A percentile compares a stretch with the other conserved stretches of the same genome.
phyloP scores from a whole-genome alignment of 1,140 invertebrate species.

The Heterodera carotae region DNA sequence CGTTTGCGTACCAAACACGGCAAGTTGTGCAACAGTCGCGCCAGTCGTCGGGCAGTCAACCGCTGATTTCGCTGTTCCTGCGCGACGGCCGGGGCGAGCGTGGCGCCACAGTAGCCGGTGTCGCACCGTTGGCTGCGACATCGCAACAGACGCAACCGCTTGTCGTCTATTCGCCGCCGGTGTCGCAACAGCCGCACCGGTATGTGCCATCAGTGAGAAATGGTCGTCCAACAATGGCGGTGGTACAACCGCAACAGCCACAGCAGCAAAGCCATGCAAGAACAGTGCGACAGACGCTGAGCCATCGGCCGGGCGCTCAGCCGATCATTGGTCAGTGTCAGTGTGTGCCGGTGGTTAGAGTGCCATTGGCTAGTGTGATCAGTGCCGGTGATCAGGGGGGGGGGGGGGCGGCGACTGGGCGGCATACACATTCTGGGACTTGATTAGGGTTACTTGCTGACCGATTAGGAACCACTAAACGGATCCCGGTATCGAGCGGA shows the following conservation, averaged over 20 bases:
- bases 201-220: neutral
- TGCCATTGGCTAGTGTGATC: neutral
- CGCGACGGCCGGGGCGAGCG: neutral
- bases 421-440: no score
- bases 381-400: neutral
- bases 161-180: neutral
- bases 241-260: neutral
- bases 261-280: neutral
- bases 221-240: neutral
- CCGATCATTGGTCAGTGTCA: neutral
- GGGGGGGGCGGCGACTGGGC: no score
- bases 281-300: slow-evolving; percentile 2
- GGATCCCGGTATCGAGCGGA: no score
- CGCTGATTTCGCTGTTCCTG: neutral
- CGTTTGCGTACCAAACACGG: neutral
- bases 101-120: neutral
- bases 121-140: neutral
- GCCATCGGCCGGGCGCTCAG: neutral
- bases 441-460: no score
- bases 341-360: neutral
- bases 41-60: neutral
- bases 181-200: no score
- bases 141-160: neutral
- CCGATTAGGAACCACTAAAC: no score
- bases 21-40: neutral